A percentile compares a stretch with the other conserved stretches of the same genome.
Conservation (phyloP, 2,888 invertebrate species). For the Amphimallon solstitiale region DNA sequence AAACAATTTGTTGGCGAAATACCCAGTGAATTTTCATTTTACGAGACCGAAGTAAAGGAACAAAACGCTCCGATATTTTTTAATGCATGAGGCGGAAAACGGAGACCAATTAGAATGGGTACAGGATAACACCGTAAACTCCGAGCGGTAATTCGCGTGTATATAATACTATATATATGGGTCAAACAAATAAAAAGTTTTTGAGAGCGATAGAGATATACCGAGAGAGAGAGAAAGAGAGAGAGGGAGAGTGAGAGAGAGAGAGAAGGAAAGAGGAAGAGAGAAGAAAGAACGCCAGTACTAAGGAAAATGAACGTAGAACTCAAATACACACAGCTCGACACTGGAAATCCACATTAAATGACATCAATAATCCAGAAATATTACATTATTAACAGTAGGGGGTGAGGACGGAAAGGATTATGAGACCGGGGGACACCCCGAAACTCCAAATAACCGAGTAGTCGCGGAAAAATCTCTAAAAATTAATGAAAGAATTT, state of each 20-base stretch:
- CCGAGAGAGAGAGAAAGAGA: too few relatives aligned
- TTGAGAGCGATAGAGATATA: too few relatives aligned
- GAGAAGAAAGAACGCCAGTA: not conserved
- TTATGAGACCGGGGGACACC: constrained; percentile 19
- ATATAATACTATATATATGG: constrained; percentile 16
- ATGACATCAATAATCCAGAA: constrained; percentile 31
- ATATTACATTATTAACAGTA: constrained; percentile 30
- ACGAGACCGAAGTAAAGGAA: too few relatives aligned
- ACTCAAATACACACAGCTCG: constrained; percentile 21
- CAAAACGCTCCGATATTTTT: too few relatives aligned
- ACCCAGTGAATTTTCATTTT: too few relatives aligned
- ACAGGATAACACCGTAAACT: constrained; percentile 1
- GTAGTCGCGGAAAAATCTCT: not conserved
- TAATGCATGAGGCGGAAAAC: not conserved
- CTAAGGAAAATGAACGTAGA: constrained; percentile 19
- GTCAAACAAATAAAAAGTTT: constrained; percentile 18
- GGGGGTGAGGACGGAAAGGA: constrained; percentile 11
- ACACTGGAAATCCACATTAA: constrained; percentile 29
- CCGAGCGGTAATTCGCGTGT: constrained; percentile 9
- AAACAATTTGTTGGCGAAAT: too few relatives aligned
- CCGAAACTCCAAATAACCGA: constrained; percentile 7
- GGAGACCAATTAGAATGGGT: constrained; percentile 7
- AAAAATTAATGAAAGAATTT: constrained; percentile 27
- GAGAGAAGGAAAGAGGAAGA: not conserved
- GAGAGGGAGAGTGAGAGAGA: not conserved